Conservation (phyloP, 2,113 vertebrate species). For the Embiotoca jacksoni region DNA sequence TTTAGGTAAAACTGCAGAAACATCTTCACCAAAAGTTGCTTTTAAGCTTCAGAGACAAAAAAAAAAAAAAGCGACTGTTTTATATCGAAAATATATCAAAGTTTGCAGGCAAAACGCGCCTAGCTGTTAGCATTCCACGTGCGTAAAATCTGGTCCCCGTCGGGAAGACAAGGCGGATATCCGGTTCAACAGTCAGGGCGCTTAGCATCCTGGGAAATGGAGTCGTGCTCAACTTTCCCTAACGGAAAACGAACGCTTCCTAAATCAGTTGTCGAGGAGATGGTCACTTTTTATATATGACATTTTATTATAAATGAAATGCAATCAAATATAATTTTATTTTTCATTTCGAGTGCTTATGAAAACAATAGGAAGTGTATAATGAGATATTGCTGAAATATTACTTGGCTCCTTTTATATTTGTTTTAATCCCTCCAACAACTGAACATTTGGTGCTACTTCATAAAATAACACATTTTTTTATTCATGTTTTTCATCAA, state of each 20-base stretch:
- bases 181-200: background rate
- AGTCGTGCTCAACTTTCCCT: conserved; percentile 8
- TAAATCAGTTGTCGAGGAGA: background rate
- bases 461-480: too few relatives aligned
- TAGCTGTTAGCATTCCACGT: conserved; percentile 41
- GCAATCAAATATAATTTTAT: too few relatives aligned
- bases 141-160: background rate
- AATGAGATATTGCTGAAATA: too few relatives aligned
- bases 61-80: background rate
- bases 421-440: too few relatives aligned
- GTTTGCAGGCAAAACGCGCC: rapidly evolving
- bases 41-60: background rate
- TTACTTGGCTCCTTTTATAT: too few relatives aligned
- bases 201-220: conserved; percentile 57
- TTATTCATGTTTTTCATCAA: too few relatives aligned
- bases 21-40: conserved; percentile 71
- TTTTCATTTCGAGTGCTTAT: too few relatives aligned
- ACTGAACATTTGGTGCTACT: too few relatives aligned
- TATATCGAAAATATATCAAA: background rate
- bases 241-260: background rate
- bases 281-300: too few relatives aligned
- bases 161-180: conserved; percentile 11
- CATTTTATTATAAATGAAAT: too few relatives aligned
- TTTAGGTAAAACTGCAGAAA: conserved; percentile 90
- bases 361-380: too few relatives aligned